These are phyloP conservation scores for Parazoanthus atlanticus DNA, from an alignment of 92 coral and sea anemone genomes.

Conservation along the genomic window DNA sequence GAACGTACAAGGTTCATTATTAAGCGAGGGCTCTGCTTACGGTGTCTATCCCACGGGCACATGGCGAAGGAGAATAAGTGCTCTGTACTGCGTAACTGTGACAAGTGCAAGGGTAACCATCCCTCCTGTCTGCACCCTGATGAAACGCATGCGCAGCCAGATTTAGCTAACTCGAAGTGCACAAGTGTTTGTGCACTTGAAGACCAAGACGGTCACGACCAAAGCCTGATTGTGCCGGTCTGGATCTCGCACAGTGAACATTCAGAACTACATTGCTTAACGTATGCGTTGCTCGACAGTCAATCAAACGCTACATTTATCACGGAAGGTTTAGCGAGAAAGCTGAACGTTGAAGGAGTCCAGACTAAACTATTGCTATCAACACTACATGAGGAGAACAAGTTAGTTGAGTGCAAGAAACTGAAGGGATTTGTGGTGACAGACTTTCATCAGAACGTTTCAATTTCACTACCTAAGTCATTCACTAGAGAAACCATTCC, in stretches of 20 bases:
- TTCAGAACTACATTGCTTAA: constrained; percentile 25
- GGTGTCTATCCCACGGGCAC: constrained; percentile 55
- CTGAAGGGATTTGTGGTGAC: constrained; percentile 26
- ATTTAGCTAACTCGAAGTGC: constrained; percentile 24
- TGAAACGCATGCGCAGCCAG: constrained; percentile 21
- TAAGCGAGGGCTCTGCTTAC: constrained; percentile 53
- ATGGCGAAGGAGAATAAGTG: constrained; percentile 66
- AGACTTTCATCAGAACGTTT: constrained; percentile 34
- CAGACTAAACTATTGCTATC: constrained; percentile 38
- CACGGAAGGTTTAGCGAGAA: constrained; percentile 22
- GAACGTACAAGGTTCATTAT: constrained; percentile 49
- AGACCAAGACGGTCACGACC: constrained; percentile 30
- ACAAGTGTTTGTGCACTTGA: constrained; percentile 43
- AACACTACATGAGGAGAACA: constrained; percentile 37
- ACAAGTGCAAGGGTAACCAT: constrained; percentile 48
- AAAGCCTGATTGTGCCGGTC: constrained; percentile 50
- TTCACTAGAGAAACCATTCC: constrained; percentile 48
- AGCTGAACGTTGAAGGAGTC: constrained; percentile 22
- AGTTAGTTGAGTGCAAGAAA: constrained; percentile 29
- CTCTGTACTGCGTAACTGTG: constrained; percentile 28
- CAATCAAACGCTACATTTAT: constrained; percentile 46
- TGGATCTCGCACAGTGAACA: constrained; percentile 19
- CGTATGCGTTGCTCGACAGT: constrained; percentile 40
- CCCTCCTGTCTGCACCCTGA: constrained; percentile 57
- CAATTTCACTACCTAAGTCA: constrained; percentile 32